Base-by-base conservation (phyloP, 2,888 invertebrate species). In the Amphipyra tragopoginis region DNA sequence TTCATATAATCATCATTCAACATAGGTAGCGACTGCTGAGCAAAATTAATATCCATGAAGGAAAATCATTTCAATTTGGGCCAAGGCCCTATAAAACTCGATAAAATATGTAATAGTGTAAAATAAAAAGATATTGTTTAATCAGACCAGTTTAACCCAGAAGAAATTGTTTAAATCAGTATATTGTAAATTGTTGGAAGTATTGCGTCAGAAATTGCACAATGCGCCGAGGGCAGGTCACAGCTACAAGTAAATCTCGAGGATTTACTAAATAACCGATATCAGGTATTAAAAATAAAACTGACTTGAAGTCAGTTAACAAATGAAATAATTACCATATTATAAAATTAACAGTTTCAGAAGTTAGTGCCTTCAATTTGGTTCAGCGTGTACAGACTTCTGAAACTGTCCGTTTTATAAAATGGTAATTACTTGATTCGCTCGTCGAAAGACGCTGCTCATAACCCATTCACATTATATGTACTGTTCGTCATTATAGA, bases 131-230 rank as follows among this genome's bases (percentile, higher is more conserved):
- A 63, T 38, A 64, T 71, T 65, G 48, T 62, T 70, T 50, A 62
- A 66, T 61, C 49, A 59, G 44, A 59, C 40, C 51, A 64, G 45
- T 66, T 73, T 65, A 47, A 71, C 49, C 15, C 34, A 68, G 48
- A 68, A 70, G 58, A 57, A 70, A 66, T 65, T 67, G 40, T 65
- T 61, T 53, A 72, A 58, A 56, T 65, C 60, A 59, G 59, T 21
- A 54, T 72, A 63, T 39, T 77, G 84, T 61, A 85, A 87, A 64
- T 57, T 59, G 45, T 76, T 67, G 54, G 47, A 29, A 51, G 8
- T 78, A 80, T 90, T 90, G 87, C 90, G 70, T 90, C 90, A 90
- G 86, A 80, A 59, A 82, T 85, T 86, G 79, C 85, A 77, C 75
- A 83, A 84, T 79, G 58, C 64, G 36, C 55, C 59, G 67, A 72